A percentile compares a stretch with the other conserved stretches of the same genome.
Conservation (phyloP, 2,113 vertebrate genomes). For the Carlito syrichta region DNA sequence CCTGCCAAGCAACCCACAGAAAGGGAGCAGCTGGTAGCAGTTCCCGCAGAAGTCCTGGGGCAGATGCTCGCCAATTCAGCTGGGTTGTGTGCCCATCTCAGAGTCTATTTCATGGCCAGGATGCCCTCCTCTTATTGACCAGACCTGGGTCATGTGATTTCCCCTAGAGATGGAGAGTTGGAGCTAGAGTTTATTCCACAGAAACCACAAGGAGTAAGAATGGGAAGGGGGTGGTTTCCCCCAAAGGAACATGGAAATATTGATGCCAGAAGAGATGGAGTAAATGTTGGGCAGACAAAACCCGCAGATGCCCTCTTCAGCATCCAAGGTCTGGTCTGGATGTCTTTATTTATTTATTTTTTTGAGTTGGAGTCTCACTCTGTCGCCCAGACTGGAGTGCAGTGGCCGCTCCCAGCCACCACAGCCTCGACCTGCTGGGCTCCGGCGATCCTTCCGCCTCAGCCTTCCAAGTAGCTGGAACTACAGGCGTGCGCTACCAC, state of each 20-base stretch:
- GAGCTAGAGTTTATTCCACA: neutral
- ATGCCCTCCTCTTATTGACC: neutral
- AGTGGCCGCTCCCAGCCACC: too few relatives aligned
- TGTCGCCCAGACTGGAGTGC: too few relatives aligned
- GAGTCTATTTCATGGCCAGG: neutral
- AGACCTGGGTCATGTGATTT: neutral
- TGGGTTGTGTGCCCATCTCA: neutral
- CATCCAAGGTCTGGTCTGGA: neutral
- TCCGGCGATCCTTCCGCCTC: too few relatives aligned
- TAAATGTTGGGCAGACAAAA: neutral
- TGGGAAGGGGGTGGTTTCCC: neutral
- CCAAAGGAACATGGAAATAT: neutral
- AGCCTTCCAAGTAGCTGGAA: too few relatives aligned
- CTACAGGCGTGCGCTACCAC: too few relatives aligned
- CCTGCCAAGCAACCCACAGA: neutral
- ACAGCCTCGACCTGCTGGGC: too few relatives aligned
- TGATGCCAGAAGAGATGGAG: neutral
- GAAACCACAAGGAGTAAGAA: neutral
- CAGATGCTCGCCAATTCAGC: neutral
- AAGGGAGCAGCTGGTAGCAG: neutral
- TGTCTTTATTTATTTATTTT: too few relatives aligned
- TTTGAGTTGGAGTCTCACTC: too few relatives aligned
- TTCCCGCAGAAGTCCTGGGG: neutral
- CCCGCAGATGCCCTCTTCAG: neutral
- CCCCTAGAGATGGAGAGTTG: neutral